A percentile compares a stretch with the other conserved stretches of the same genome.
These are phyloP conservation scores for Gymnogyps californianus DNA, from an alignment of 2,113 vertebrate species.

Conservation along the genomic window DNA sequence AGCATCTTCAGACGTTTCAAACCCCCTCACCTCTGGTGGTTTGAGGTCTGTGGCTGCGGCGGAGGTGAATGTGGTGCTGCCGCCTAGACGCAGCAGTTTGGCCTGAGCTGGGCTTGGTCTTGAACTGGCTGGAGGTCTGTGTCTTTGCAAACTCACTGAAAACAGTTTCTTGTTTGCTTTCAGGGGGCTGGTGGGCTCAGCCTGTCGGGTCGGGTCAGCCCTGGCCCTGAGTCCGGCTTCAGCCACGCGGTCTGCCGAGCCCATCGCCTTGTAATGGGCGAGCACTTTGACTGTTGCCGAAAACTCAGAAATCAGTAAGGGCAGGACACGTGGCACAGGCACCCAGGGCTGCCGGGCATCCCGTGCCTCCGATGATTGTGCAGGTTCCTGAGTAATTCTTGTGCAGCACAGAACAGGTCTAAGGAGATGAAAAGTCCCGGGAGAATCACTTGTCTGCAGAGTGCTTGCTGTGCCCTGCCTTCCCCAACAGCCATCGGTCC, in stretches of 20 bases:
- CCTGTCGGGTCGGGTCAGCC: rapidly evolving
- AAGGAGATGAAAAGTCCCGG: background rate
- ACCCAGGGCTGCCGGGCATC: background rate
- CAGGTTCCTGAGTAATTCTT: background rate
- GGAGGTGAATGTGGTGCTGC: background rate
- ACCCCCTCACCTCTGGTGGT: background rate
- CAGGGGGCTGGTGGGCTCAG: background rate
- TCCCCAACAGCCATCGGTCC: background rate
- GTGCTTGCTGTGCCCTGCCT: background rate
- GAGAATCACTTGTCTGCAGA: background rate
- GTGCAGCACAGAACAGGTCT: background rate
- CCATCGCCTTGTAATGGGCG: rapidly evolving
- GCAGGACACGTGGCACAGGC: background rate
- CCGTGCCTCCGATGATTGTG: rapidly evolving
- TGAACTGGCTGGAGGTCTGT: background rate
- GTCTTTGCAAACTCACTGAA: background rate
- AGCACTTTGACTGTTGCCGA: rapidly evolving
- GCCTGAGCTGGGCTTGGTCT: background rate
- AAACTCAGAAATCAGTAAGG: background rate
- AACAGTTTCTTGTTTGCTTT: background rate
- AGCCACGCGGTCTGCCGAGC: rapidly evolving
- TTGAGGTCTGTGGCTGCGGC: rapidly evolving
- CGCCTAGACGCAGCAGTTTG: background rate
- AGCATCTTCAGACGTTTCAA: background rate
- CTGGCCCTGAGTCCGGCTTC: background rate